Evolutionary conservation across 2,797 vertebrate species (phyloP), one percentile per base, ranked within the genome.

Genomic region (Avahi laniger): DNA sequence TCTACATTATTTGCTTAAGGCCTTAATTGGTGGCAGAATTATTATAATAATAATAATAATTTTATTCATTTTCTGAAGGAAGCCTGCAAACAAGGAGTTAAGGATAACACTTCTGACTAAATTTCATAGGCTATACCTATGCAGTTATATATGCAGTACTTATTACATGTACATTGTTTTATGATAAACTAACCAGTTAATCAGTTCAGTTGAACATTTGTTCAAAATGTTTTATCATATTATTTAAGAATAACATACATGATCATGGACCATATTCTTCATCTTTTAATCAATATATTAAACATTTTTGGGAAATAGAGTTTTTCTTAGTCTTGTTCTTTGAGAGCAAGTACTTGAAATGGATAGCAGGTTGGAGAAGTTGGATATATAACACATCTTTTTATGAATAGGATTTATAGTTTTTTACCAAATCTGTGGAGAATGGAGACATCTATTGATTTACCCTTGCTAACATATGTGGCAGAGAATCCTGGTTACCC

Each of bases 211-310:
- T 95, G 87, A 83, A 48, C 24, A 87, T 38, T 69, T 96, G 50
- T 73, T 70, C 46, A 91, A 50, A 79, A 7, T 90, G 14, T 38
- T 80, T 15, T 80, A 92, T 70, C 20, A 61, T 13, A 81, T 69
- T 48, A 78, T 70, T 93, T 94, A 48, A 18, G 59, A 90, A 91
- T 5, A 89, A 35, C 17, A 46, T 35, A 67, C 0, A 8, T 80
- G 35, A 90, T 94, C 35, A 26, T 79, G 35, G 14, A 28, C 22
- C 24, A 61, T 63, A 93, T 75, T 87, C 30, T 92, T 95, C 20
- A 93, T 73, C 59, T 93, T 89, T 54, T 67, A 70, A 89, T 95
- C 61, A 59, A 26, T 73, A 50, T 30, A n/a, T 30, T 95, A 41
- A 63, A 52, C 4, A 86, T 93, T 85, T 95, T 69, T 73, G 38